Conservation (phyloP, 2,888 invertebrate genomes). For the Eristalis tenax region DNA sequence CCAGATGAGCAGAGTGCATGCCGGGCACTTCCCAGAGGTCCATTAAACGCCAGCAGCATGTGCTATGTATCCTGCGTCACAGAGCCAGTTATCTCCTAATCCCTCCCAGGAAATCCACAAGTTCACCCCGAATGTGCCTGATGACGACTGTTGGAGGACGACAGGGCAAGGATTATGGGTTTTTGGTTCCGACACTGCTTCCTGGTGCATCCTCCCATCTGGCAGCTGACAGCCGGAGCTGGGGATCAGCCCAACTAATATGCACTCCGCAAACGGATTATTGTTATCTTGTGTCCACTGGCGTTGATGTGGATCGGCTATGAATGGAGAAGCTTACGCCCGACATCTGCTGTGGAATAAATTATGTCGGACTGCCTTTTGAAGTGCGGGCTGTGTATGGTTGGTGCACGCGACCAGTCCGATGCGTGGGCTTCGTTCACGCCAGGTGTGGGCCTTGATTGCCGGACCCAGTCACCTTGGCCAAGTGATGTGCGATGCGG, state of each 20-base stretch:
- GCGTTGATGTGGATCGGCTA: not conserved
- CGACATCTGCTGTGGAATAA: not conserved
- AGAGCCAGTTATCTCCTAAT: slow-evolving; percentile 22
- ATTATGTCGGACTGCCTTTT: not conserved
- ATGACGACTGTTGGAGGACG: not conserved
- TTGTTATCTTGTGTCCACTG: not conserved
- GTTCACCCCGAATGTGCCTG: not conserved
- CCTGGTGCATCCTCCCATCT: not conserved
- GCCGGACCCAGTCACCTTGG: not conserved
- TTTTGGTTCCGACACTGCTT: not conserved
- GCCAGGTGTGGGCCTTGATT: too few relatives aligned
- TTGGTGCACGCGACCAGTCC: not conserved
- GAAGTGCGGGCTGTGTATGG: not conserved
- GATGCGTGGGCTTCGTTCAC: not conserved
- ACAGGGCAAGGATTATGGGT: not conserved
- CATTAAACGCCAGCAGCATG: not conserved
- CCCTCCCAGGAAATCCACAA: slow-evolving; percentile 6
- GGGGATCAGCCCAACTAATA: not conserved
- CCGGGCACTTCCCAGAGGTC: not conserved
- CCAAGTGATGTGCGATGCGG: not conserved
- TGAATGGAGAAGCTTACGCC: not conserved
- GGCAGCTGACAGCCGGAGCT: not conserved
- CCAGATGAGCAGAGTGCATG: not conserved
- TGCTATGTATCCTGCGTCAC: not conserved
- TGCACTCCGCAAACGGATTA: not conserved